Base-by-base conservation (phyloP, 2,888 invertebrate genomes). In the Orchestes rusci region DNA sequence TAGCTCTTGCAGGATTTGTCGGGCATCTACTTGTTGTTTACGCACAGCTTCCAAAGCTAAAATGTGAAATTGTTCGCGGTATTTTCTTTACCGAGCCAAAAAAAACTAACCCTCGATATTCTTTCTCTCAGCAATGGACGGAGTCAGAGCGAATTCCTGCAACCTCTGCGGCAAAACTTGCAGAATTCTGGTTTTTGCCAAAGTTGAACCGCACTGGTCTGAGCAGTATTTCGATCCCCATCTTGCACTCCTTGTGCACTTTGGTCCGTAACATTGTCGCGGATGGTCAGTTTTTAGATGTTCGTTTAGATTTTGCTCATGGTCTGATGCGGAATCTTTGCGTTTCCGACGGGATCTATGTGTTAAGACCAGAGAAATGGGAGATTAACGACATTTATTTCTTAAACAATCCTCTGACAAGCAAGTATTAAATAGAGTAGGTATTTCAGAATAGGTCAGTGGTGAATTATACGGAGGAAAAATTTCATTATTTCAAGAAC, bases 221-320 rank as follows among this genome's bases (percentile, higher is more conserved):
- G 89, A 86, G 63, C 97, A 97, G 63, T 96, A 97, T 69, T 96
- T 96, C 47, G 92, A 93, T 1, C 77, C 72, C 51, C 67, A 76
- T 10, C 84, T 73, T 0, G 95, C 88, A 28, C 82, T 79, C 45
- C 81, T 77, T 0, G 76, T 74, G 66, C 99, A 99, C 40, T 81
- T 80, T 0, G 94, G 95, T 0, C 96, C 96, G 62, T 85, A 86
- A 66, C 97, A 99, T 60, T 97, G 96, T 1, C 84, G 70, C 0
- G 84, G 73, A 27, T 75, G 76, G 8, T 73, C 68, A 0, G 81
- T 74, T 60, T 76, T 74, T 40, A 78, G 59, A 56, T 72, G 81
- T 16, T 65, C 2, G 69, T 73, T 64, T 63, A 71, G 52, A 62
- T 74, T 3, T 60, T 67, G 59, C 67, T 76, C 59, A 60, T 68